These are phyloP conservation scores for Caloenas nicobarica DNA, from an alignment of 2,113 vertebrate genomes.

Conservation along the genomic window DNA sequence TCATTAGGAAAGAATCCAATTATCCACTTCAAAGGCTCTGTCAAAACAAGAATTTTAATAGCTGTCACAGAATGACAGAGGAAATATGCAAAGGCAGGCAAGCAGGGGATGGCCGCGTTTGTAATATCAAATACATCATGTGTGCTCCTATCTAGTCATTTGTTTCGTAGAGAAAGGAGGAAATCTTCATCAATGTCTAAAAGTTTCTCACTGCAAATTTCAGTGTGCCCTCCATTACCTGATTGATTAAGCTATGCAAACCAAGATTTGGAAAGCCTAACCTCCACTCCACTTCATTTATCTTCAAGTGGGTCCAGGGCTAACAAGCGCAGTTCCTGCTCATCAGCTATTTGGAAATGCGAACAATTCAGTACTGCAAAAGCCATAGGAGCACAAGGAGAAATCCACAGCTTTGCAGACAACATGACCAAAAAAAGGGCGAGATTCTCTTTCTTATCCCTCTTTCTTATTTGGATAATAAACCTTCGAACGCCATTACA, in stretches of 20 bases:
- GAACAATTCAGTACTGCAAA: neutral
- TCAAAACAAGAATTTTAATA: slow-evolving; percentile 40
- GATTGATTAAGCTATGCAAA: slow-evolving; percentile 26
- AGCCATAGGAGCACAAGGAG: neutral
- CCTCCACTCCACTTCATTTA: slow-evolving; percentile 24
- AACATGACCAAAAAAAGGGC: neutral
- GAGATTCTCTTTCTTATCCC: neutral
- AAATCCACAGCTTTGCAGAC: neutral
- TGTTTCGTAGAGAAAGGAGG: neutral
- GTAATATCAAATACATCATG: neutral
- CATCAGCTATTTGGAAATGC: neutral
- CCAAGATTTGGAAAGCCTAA: slow-evolving; percentile 12
- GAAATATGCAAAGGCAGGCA: slow-evolving; percentile 1
- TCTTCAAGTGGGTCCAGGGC: neutral
- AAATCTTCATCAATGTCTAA: neutral
- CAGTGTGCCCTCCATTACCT: neutral
- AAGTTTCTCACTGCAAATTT: slow-evolving; percentile 2
- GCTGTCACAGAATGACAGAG: neutral
- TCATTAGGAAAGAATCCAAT: slow-evolving; percentile 37
- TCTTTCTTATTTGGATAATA: neutral
- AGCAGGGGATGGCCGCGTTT: neutral
- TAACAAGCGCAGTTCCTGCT: neutral
- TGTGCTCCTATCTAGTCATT: neutral
- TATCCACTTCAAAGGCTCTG: slow-evolving; percentile 28
- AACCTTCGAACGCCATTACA: neutral